Percentiles rank a stretch among this genome's conserved stretches.
phyloP scores from a whole-genome alignment of 2,113 vertebrate genomes.

The Origma solitaria region DNA sequence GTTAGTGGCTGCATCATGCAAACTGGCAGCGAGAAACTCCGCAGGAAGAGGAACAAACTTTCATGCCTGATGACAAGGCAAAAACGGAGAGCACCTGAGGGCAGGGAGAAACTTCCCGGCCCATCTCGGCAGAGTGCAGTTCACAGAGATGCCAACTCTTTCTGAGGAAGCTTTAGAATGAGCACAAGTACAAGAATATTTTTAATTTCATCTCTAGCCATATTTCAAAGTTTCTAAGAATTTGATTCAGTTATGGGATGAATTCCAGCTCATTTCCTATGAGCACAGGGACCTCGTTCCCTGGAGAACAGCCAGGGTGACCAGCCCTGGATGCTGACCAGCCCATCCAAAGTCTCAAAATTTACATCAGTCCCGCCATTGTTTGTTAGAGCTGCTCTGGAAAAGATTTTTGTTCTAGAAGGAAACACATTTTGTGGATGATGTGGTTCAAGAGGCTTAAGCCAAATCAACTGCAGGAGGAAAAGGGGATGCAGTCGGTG shows the following conservation, averaged over 20 bases:
- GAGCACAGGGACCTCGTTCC: background rate
- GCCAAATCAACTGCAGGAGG: background rate
- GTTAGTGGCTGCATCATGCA: constrained; percentile 55
- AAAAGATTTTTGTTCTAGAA: background rate
- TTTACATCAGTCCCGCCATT: rapidly evolving
- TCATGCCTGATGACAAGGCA: background rate
- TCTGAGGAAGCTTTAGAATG: background rate
- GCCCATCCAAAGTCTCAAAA: background rate
- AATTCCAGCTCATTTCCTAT: background rate
- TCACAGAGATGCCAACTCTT: background rate
- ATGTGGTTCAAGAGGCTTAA: background rate
- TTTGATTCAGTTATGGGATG: background rate
- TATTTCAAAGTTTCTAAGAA: background rate
- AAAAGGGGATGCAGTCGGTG: background rate
- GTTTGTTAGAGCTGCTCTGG: background rate
- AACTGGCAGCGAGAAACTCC: background rate
- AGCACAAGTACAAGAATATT: background rate
- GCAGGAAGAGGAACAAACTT: background rate
- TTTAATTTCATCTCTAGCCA: background rate
- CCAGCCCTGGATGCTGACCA: background rate
- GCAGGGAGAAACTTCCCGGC: background rate
- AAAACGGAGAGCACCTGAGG: background rate
- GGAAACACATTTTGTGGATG: background rate
- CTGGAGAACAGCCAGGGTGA: background rate
- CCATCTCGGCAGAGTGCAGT: rapidly evolving